phyloP scores from a whole-genome alignment of 2,888 invertebrate species.

The Anodontia alba region DNA sequence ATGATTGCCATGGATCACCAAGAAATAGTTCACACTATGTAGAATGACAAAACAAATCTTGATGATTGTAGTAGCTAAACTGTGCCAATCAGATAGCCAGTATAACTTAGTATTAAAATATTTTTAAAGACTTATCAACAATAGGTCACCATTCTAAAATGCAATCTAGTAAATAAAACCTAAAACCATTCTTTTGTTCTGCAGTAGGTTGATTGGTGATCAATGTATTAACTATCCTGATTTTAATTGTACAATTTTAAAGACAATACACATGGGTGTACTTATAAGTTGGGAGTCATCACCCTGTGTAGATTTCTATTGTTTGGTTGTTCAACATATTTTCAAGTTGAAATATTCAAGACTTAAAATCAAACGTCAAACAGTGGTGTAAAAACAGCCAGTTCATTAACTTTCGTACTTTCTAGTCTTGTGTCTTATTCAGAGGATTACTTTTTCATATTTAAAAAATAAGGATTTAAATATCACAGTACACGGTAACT shows the following conservation, averaged over 20 bases:
- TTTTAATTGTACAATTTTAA: neutral
- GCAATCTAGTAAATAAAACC: neutral
- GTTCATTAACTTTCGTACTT: neutral
- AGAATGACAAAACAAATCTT: neutral
- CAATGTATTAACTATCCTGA: neutral
- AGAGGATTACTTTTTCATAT: too few species aligned
- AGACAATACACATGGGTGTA: neutral
- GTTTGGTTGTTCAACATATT: neutral
- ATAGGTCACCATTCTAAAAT: slow-evolving; percentile 7
- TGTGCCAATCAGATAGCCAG: slow-evolving; percentile 8
- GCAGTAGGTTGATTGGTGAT: neutral
- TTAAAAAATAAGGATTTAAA: too few species aligned
- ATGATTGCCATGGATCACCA: too few species aligned
- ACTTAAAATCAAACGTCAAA: neutral
- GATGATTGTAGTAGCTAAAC: neutral
- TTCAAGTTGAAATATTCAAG: neutral
- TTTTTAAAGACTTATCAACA: slow-evolving; percentile 11
- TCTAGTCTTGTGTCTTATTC: too few species aligned
- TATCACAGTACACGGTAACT: too few species aligned
- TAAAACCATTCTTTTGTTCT: neutral
- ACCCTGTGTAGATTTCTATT: slow-evolving; percentile 5
- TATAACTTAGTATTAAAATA: slow-evolving; percentile 6
- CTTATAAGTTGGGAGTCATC: neutral
- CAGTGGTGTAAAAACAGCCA: neutral
- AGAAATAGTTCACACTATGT: neutral